These are phyloP conservation scores for Nesidiocoris tenuis DNA, from an alignment of 2,888 invertebrate species.

Conservation along the genomic window DNA sequence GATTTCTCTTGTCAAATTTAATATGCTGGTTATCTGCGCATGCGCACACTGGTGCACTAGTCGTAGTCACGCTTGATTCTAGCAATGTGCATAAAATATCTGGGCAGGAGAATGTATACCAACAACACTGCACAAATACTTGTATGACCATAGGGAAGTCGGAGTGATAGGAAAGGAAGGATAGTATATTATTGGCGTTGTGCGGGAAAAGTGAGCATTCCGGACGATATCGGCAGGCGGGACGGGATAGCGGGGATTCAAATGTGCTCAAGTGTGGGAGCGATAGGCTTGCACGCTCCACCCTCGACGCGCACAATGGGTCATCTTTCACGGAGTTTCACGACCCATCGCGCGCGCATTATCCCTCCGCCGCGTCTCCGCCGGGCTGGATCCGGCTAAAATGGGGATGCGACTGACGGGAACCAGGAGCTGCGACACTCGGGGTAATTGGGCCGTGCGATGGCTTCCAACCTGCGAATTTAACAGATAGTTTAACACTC, in stretches of 20 bases:
- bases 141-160: too few relatives aligned
- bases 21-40: too few relatives aligned
- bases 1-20: too few relatives aligned
- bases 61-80: too few relatives aligned
- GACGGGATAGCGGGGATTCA: slow-evolving; percentile 25
- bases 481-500: slow-evolving; percentile 29
- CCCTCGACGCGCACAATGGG: slow-evolving; percentile 31
- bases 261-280: slow-evolving; percentile 42
- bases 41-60: too few relatives aligned
- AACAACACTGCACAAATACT: too few relatives aligned
- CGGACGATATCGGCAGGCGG: too few relatives aligned
- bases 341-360: slow-evolving; percentile 40
- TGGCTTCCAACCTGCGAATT: slow-evolving; percentile 30
- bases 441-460: slow-evolving; percentile 34
- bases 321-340: slow-evolving; percentile 42
- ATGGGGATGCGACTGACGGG: background rate
- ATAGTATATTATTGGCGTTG: too few relatives aligned
- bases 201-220: too few relatives aligned
- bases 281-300: slow-evolving; percentile 29
- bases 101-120: too few relatives aligned
- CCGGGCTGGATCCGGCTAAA: background rate
- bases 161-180: too few relatives aligned
- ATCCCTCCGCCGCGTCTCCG: background rate
- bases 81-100: too few relatives aligned
- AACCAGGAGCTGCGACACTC: background rate